phyloP scores from a whole-genome alignment of 2,888 invertebrate genomes.

The Cephus nigrinus region DNA sequence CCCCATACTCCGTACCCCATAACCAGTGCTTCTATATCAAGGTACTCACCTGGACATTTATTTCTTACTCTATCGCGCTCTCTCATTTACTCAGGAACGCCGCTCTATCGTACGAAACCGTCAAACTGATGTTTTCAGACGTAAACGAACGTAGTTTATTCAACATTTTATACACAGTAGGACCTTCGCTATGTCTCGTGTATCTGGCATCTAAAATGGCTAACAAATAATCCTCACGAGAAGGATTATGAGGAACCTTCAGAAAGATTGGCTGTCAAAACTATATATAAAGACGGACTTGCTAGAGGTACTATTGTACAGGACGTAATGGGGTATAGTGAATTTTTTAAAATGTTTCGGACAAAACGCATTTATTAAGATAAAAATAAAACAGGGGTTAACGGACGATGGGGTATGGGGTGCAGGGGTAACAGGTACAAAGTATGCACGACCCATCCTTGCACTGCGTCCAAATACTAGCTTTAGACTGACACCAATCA shows the following conservation, averaged over 20 bases:
- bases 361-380: background rate
- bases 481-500: conserved; percentile 62
- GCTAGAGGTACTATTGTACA: background rate
- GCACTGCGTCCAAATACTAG: conserved; percentile 63
- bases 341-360: background rate
- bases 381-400: background rate
- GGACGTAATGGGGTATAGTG: background rate
- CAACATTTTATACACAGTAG: background rate
- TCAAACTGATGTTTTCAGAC: background rate
- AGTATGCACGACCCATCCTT: conserved; percentile 61
- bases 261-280: conserved; percentile 29
- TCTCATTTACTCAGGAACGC: background rate
- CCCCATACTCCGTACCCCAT: background rate
- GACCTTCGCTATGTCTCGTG: background rate
- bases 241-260: conserved; percentile 18
- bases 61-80: background rate
- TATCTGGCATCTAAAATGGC: background rate
- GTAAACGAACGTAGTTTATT: background rate
- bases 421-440: conserved; percentile 14
- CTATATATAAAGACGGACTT: background rate
- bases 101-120: background rate
- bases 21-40: background rate
- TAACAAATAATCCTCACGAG: conserved; percentile 11
- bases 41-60: background rate
- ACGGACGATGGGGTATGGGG: background rate